phyloP scores from a whole-genome alignment of 2,888 invertebrate genomes.

The Harpalus rufipes region DNA sequence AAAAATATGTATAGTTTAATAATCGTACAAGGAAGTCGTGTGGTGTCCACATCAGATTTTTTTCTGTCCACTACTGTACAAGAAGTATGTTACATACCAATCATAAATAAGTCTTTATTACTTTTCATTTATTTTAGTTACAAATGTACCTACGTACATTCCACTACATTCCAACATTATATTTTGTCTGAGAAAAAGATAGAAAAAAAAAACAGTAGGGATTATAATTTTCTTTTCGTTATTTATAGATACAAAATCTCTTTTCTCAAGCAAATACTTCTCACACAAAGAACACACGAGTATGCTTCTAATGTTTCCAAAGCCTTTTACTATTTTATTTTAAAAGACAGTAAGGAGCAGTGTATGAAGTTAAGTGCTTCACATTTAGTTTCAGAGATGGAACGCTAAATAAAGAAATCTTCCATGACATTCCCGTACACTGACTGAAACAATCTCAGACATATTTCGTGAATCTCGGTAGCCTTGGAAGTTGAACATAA shows the following conservation, averaged over 20 bases:
- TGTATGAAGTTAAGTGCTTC: background rate
- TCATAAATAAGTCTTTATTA: no score
- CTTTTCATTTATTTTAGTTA: no score
- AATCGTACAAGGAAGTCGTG: no score
- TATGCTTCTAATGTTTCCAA: background rate
- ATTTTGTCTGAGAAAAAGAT: no score
- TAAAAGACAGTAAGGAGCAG: background rate
- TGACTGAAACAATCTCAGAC: slow-evolving; percentile 15
- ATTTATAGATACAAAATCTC: background rate
- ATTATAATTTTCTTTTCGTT: background rate
- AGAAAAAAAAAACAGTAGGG: no score
- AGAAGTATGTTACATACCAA: no score
- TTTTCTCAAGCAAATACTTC: background rate
- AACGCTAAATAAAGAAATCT: background rate
- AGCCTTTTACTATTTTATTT: background rate
- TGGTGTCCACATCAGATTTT: no score
- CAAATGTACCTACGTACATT: no score
- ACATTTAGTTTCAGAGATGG: background rate
- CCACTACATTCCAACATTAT: no score
- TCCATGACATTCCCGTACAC: background rate
- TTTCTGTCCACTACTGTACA: no score
- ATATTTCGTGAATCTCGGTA: slow-evolving; percentile 17
- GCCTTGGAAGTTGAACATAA: slow-evolving; percentile 26
- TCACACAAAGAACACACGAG: background rate
- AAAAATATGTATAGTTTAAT: no score